These are phyloP conservation scores for Dilophus febrilis DNA, from an alignment of 2,888 invertebrate species.

Conservation along the genomic window DNA sequence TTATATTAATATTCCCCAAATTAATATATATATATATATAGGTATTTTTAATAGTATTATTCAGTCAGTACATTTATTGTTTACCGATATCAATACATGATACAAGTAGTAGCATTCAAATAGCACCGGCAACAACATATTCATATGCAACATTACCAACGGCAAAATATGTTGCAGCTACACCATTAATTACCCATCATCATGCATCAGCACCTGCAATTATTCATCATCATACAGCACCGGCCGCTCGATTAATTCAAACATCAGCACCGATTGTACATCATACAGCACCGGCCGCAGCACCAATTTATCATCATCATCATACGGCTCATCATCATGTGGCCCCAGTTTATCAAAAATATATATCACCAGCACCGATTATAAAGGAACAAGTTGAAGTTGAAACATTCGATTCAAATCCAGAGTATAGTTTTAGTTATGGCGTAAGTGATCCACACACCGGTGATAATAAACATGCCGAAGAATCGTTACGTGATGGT, in stretches of 20 bases:
- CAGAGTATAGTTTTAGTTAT: constrained; percentile 49
- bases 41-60: too few relatives aligned
- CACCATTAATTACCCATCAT: constrained; percentile 5
- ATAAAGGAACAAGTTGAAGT: constrained; percentile 13
- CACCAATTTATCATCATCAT: not conserved
- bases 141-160: constrained; percentile 3
- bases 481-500: constrained; percentile 39
- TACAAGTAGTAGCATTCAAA: too few relatives aligned
- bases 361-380: constrained; percentile 17
- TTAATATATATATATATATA: too few relatives aligned
- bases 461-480: constrained; percentile 37
- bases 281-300: constrained; percentile 6
- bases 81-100: too few relatives aligned
- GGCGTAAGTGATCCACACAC: constrained; percentile 48
- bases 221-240: constrained; percentile 5
- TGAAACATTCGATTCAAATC: constrained; percentile 26
- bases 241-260: not conserved
- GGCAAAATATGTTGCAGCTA: constrained; percentile 1
- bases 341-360: constrained; percentile 10
- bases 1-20: too few relatives aligned
- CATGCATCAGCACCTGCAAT: constrained; percentile 4
- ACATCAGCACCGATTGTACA: constrained; percentile 4
- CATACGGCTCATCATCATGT: constrained; percentile 6
- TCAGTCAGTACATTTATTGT: too few relatives aligned
- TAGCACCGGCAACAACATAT: constrained; percentile 4